These are phyloP conservation scores for Zaprionus vittiger DNA, from an alignment of 1,140 invertebrate genomes.

Conservation along the genomic window DNA sequence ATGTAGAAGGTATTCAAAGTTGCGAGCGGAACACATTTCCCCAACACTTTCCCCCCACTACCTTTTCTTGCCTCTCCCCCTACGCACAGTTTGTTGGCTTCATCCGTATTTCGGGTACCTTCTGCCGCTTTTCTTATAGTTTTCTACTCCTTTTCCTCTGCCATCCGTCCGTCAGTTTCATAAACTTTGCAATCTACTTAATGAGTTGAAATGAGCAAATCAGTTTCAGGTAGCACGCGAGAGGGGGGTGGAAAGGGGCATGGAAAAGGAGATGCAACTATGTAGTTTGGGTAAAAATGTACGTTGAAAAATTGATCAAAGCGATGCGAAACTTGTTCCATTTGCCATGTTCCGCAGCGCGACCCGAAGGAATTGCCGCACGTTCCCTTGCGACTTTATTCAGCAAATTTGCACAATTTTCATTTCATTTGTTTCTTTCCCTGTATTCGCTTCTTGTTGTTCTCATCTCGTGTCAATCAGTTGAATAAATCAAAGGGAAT, in stretches of 20 bases:
- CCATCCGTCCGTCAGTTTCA: not conserved
- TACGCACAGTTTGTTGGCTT: not conserved
- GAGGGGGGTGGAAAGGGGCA: not conserved
- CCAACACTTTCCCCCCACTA: not conserved
- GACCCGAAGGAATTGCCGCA: not conserved
- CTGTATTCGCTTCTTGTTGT: not conserved
- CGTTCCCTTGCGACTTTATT: not conserved
- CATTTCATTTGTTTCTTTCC: not conserved
- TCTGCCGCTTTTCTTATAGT: slow-evolving; percentile 9
- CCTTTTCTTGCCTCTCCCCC: not conserved
- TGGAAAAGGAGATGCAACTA: not conserved
- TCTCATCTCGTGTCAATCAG: not conserved
- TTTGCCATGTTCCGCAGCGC: not conserved
- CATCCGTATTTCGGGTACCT: not conserved
- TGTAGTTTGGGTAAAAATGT: not conserved
- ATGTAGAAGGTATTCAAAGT: not conserved
- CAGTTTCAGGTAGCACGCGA: not conserved
- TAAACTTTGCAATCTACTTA: slow-evolving; percentile 11
- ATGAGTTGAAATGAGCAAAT: slow-evolving; percentile 11
- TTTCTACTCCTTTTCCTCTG: not conserved
- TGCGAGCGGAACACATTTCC: not conserved
- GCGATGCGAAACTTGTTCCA: not conserved
- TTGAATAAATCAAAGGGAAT: slow-evolving; percentile 23
- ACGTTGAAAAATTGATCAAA: not conserved
- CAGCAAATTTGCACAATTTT: not conserved